Evolutionary conservation across 2,797 vertebrate species (phyloP).

Genomic region (Chloroceryle inda): DNA sequence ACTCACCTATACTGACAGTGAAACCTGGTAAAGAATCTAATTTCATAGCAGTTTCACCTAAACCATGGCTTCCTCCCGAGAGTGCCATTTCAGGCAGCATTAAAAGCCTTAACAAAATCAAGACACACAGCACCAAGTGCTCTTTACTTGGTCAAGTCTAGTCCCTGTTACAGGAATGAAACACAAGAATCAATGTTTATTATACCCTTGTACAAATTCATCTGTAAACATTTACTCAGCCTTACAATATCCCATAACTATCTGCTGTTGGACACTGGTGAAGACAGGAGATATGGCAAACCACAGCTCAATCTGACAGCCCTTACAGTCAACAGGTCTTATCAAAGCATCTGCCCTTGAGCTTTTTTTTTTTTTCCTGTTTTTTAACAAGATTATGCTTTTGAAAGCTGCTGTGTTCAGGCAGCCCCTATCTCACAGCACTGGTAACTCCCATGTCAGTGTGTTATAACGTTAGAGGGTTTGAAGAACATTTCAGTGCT

Average conservation of each 20-base stretch:
- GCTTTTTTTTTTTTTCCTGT: rapidly evolving
- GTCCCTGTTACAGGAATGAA: not conserved
- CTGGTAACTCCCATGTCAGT: rapidly evolving
- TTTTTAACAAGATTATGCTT: not conserved
- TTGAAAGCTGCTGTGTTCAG: no score
- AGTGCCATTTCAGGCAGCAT: not conserved
- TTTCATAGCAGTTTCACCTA: not conserved
- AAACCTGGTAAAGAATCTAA: not conserved
- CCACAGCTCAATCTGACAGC: not conserved
- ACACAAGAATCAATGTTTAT: not conserved
- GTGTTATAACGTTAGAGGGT: rapidly evolving
- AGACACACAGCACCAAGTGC: rapidly evolving
- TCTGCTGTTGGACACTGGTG: not conserved
- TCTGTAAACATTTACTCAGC: not conserved
- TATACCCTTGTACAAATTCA: not conserved
- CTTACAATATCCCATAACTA: not conserved
- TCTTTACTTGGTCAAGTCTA: not conserved
- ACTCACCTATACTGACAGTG: not conserved
- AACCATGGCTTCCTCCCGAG: not conserved
- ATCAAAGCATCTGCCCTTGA: not conserved
- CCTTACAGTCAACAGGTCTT: not conserved
- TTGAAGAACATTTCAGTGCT: not conserved
- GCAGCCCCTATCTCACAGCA: not conserved
- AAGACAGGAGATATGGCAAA: rapidly evolving
- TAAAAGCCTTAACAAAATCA: not conserved